Conservation (phyloP, 2,113 vertebrate species). For the Gallinago jamesoni region DNA sequence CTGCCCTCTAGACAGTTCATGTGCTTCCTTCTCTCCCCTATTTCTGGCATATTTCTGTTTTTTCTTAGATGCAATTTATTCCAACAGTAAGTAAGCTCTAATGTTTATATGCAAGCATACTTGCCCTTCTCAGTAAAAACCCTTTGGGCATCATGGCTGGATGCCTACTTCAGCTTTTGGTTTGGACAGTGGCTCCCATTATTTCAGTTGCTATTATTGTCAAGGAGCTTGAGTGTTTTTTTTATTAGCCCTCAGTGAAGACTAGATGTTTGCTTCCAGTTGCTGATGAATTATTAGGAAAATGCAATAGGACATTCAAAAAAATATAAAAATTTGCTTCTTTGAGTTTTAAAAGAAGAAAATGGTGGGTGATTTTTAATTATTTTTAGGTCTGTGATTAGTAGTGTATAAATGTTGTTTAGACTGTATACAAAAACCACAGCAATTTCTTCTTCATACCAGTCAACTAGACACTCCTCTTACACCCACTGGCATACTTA, state of each 20-base stretch:
- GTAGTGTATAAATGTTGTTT: background rate
- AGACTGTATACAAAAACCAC: background rate
- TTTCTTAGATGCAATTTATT: background rate
- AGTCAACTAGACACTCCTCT: background rate
- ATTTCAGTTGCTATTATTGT: background rate
- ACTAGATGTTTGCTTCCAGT: background rate
- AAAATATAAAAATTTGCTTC: background rate
- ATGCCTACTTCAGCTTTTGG: background rate
- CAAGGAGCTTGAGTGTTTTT: background rate
- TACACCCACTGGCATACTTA: background rate
- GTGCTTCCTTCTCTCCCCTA: background rate
- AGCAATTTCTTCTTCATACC: slow-evolving; percentile 9
- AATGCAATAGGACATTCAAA: background rate
- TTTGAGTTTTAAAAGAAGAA: slow-evolving; percentile 12
- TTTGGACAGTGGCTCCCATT: background rate
- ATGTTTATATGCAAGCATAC: background rate
- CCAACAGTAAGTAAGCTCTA: background rate
- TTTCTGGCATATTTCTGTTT: background rate
- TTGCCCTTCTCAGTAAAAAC: background rate
- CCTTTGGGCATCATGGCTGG: background rate
- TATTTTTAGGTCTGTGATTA: slow-evolving; percentile 34
- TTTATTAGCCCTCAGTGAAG: background rate
- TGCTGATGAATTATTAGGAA: background rate
- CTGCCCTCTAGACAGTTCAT: background rate
- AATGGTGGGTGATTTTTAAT: background rate